These are phyloP conservation scores for Drosophila mayri DNA, from an alignment of 1,140 invertebrate species.

Conservation along the genomic window DNA sequence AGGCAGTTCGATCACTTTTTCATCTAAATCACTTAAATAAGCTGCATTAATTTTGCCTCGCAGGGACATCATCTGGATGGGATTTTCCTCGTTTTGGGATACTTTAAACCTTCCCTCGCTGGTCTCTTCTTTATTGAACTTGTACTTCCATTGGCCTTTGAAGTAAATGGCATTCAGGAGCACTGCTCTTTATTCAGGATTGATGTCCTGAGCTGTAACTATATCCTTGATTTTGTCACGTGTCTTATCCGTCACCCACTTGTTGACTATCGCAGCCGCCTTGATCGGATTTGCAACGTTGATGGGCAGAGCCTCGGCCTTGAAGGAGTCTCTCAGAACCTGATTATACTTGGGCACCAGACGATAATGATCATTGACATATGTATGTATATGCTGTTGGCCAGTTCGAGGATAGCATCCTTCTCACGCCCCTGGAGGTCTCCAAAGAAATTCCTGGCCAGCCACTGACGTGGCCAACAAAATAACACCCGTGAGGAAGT, in stretches of 20 bases:
- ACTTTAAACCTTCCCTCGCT: neutral
- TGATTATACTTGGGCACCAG: neutral
- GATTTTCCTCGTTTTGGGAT: neutral
- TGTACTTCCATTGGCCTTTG: neutral
- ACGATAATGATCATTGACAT: neutral
- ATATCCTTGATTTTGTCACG: neutral
- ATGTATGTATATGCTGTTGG: neutral
- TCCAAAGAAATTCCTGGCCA: neutral
- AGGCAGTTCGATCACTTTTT: neutral
- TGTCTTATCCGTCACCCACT: neutral
- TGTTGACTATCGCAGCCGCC: neutral
- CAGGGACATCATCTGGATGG: neutral
- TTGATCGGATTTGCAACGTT: fast-evolving
- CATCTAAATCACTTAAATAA: neutral
- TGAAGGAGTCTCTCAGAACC: neutral
- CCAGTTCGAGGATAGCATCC: neutral
- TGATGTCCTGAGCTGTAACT: neutral
- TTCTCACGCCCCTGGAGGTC: neutral
- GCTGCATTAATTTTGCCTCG: fast-evolving
- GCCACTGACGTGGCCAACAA: conserved; percentile 2
- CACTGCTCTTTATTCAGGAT: neutral
- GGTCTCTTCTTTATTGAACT: neutral
- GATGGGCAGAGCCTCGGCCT: neutral
- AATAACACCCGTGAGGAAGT: neutral
- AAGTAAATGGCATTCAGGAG: conserved; percentile 1